phyloP scores from a whole-genome alignment of 2,888 invertebrate species.

The Hyles lineata region DNA sequence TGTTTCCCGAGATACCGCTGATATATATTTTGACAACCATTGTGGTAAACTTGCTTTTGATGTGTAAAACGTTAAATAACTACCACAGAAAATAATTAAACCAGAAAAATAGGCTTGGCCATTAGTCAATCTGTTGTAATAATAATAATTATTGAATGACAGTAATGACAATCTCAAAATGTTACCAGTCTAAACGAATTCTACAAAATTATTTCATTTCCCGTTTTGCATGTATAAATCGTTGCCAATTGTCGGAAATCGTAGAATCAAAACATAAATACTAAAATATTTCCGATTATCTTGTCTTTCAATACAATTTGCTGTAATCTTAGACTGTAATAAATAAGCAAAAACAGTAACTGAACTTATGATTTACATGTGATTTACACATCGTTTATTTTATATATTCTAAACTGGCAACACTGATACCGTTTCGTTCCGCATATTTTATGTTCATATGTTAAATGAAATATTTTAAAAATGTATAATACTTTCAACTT shows the following conservation, averaged over 20 bases:
- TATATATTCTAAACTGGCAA: not conserved
- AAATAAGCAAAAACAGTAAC: not conserved
- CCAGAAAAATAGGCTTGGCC: constrained; percentile 82
- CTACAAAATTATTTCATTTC: not conserved
- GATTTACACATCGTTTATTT: too few species aligned
- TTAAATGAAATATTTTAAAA: not conserved
- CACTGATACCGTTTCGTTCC: not conserved
- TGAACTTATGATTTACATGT: not conserved
- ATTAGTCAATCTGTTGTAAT: constrained; percentile 73
- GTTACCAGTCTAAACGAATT: constrained; percentile 42
- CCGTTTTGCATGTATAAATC: too few species aligned
- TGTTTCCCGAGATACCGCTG: constrained; percentile 96
- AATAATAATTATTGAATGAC: constrained; percentile 63
- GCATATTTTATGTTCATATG: not conserved
- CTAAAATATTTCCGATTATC: too few species aligned
- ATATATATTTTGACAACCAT: constrained; percentile 97
- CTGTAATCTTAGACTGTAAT: too few species aligned
- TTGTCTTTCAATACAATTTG: too few species aligned
- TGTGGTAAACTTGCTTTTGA: constrained; percentile 59
- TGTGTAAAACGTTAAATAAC: constrained; percentile 61
- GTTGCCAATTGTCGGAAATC: too few species aligned
- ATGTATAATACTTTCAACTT: too few species aligned
- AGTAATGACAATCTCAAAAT: constrained; percentile 54
- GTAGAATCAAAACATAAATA: too few species aligned
- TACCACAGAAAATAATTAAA: constrained; percentile 63